Conservation (phyloP, 2,888 invertebrate genomes). For the Teleiodes luculella region DNA sequence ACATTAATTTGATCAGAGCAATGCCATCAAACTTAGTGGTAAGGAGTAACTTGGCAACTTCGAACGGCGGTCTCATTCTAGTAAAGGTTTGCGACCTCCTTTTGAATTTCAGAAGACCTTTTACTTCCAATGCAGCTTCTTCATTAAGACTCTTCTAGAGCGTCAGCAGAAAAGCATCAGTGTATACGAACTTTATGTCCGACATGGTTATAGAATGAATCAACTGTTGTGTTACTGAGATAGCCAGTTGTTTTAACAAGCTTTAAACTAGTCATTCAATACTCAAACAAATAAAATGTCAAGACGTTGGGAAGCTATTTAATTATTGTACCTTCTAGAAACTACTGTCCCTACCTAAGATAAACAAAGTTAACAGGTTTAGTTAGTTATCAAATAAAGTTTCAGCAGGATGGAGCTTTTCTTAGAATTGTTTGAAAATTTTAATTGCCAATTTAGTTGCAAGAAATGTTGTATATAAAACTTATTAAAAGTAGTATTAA, state of each 20-base stretch:
- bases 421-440: too few species aligned
- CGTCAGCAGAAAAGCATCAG: neutral
- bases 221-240: conserved; percentile 33
- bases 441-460: too few species aligned
- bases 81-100: neutral
- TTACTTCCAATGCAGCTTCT: neutral
- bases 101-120: neutral
- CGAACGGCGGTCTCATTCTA: conserved; percentile 3
- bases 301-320: neutral
- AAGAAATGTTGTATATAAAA: too few species aligned
- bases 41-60: conserved; percentile 14
- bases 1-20: conserved; percentile 56
- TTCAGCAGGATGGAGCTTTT: too few species aligned
- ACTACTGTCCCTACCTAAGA: too few species aligned
- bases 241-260: conserved; percentile 27
- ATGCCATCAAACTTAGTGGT: conserved; percentile 45
- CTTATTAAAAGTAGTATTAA: too few species aligned
- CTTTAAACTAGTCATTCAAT: conserved; percentile 35
- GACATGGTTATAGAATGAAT: neutral
- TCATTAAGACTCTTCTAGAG: neutral
- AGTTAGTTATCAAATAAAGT: too few species aligned
- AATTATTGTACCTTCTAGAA: too few species aligned
- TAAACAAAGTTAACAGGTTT: too few species aligned
- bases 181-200: conserved; percentile 18
- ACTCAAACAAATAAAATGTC: neutral